These are phyloP conservation scores for Lapara coniferarum DNA, from an alignment of 2,888 invertebrate species.

Conservation along the genomic window DNA sequence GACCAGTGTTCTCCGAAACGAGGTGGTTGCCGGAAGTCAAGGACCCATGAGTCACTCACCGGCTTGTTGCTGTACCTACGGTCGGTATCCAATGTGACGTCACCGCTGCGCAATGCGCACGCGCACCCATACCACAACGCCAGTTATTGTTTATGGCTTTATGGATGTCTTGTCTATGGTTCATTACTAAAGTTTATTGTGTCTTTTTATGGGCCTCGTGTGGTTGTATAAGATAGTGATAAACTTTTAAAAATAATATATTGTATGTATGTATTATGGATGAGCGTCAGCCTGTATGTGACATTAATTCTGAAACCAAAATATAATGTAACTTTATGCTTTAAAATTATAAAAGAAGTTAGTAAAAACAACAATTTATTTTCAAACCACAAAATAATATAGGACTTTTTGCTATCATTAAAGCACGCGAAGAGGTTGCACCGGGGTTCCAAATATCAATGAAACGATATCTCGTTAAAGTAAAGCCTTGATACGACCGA, in stretches of 20 bases:
- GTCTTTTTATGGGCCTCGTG: neutral
- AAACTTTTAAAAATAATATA: neutral
- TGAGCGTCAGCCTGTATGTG: neutral
- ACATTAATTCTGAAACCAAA: too few species aligned
- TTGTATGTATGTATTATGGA: neutral
- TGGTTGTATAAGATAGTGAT: neutral
- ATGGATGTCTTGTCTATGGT: conserved; percentile 15
- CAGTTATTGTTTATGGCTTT: conserved; percentile 13
- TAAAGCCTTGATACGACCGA: too few species aligned
- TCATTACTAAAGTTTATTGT: conserved; percentile 6
- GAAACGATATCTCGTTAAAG: neutral
- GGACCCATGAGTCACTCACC: conserved; percentile 34
- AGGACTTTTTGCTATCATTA: neutral
- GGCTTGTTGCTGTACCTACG: neutral
- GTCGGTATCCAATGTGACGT: conserved; percentile 52
- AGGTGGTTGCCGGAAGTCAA: conserved; percentile 47
- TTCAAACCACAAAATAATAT: too few species aligned
- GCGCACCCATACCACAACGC: conserved; percentile 13
- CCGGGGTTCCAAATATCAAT: neutral
- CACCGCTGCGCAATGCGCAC: conserved; percentile 58
- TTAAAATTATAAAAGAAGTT: too few species aligned
- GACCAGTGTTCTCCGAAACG: conserved; percentile 35
- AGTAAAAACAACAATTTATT: too few species aligned
- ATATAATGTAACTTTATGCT: too few species aligned
- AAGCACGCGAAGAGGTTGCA: neutral